phyloP scores from a whole-genome alignment of 1,140 invertebrate genomes.

The Oscheius sp. region DNA sequence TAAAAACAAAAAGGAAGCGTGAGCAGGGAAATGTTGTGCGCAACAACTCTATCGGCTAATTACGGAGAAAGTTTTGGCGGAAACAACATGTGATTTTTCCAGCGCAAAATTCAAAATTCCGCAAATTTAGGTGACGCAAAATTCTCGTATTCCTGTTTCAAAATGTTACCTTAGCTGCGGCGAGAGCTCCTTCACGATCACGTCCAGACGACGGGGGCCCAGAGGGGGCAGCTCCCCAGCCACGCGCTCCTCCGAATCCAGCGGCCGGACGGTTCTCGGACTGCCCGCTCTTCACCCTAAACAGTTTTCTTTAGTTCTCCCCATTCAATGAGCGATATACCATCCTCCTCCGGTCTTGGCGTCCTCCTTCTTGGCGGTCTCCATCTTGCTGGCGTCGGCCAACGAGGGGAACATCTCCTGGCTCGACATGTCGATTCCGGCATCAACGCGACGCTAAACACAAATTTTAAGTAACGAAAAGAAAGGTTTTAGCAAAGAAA shows the following conservation, averaged over 20 bases:
- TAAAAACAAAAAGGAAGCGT: not conserved
- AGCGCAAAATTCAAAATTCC: not conserved
- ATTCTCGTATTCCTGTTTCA: not conserved
- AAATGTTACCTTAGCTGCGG: conserved; percentile 14
- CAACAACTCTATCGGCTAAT: too few relatives aligned
- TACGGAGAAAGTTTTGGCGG: too few relatives aligned
- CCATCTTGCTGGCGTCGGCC: conserved; percentile 34
- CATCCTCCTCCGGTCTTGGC: conserved; percentile 17
- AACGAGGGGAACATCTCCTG: conserved; percentile 29
- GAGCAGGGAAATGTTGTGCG: not conserved
- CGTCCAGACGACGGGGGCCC: conserved; percentile 9
- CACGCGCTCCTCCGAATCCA: not conserved
- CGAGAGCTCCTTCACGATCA: conserved; percentile 20
- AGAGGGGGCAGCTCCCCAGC: not conserved
- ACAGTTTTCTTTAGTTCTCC: too few relatives aligned
- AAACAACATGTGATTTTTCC: too few relatives aligned
- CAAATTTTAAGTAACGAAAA: too few relatives aligned
- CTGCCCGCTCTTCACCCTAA: not conserved
- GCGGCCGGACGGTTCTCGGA: not conserved
- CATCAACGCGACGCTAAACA: not conserved
- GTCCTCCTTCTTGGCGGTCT: conserved; percentile 32
- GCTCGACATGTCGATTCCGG: conserved; percentile 16
- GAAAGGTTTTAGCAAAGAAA: too few relatives aligned
- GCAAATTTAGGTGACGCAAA: not conserved
- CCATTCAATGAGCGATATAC: too few relatives aligned